Base-by-base conservation (phyloP, 2,888 invertebrate genomes). In the Nemotelus pantherinus region DNA sequence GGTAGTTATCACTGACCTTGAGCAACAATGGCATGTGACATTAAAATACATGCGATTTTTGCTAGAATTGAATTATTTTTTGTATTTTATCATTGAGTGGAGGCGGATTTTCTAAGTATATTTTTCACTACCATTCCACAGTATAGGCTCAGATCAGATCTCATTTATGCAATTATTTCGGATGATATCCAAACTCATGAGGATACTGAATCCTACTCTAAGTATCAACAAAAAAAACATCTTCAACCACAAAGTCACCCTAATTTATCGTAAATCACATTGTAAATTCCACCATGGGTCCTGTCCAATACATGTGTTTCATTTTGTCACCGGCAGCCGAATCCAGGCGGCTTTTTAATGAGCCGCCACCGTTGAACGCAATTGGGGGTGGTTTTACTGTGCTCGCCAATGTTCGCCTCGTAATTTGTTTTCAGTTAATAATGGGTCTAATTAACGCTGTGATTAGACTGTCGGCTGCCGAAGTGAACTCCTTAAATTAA, bases 361-460 rank as follows among this genome's bases (percentile, higher is more conserved):
- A 76, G 76, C 53, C 53, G 41, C 47, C 76, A 53, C 58, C 72
- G 58, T 39, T 6, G 39, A 5, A 25, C 25, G 25, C 25, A 25
- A 25, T 25, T 25, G 65, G 60, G 76, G 74, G 74, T 74, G 74
- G 9, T 63, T 76, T 63, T 25, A 25, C 25, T 25, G 25, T 25
- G 25, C 25, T 25, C 25, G 25, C 25, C 74, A 41, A 25, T 57
- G 44, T 10, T 74, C 58, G 57, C 71, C 76, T 57, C 43, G 76
- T 76, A 79, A 79, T 79, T 79, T 79, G 79, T 79, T 79, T 79
- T 79, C 77, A 77, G 79, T 77, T 79, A 79, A 79, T 79, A 77
- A 70, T 77, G 77, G 76, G 65, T 60, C 75, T 79, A 79, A 79
- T 79, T 79, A 79, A 79, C 79, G 77, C 77, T 55, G 77, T 77